A percentile compares a stretch with the other conserved stretches of the same genome.
Conservation (phyloP, 2,797 vertebrate genomes). For the Sebastes nivosus region DNA sequence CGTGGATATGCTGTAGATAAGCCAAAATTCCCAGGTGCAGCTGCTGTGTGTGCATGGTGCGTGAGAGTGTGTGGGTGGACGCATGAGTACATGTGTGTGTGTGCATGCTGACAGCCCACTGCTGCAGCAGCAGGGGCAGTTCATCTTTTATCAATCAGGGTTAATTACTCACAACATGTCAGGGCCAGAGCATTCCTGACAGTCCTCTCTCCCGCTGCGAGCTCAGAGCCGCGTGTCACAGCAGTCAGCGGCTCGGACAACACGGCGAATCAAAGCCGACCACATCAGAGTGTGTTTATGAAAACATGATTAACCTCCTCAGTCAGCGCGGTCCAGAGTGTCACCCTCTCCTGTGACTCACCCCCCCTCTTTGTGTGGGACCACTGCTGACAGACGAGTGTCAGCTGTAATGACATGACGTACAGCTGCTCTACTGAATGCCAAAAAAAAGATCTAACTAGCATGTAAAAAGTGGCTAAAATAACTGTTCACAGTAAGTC, state of each 20-base stretch:
- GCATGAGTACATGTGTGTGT: constrained; percentile 20
- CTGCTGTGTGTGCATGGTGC: constrained; percentile 49
- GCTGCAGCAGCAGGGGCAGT: constrained; percentile 44
- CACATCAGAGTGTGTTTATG: constrained; percentile 68
- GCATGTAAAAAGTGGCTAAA: constrained; percentile 4
- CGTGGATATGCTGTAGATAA: constrained; percentile 68
- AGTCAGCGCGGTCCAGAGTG: constrained; percentile 28
- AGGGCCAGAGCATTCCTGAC: constrained; percentile 77
- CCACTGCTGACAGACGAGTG: constrained; percentile 62
- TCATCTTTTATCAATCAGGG: constrained; percentile 86
- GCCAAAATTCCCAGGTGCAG: constrained; percentile 88
- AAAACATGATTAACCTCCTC: constrained; percentile 70
- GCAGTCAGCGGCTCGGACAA: constrained; percentile 38
- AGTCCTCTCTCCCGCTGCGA: constrained; percentile 57
- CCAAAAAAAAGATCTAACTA: not conserved
- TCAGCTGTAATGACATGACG: constrained; percentile 54
- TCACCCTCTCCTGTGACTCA: constrained; percentile 31
- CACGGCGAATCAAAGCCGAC: constrained; percentile 34
- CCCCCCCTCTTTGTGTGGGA: constrained; percentile 29
- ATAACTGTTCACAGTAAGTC: not conserved
- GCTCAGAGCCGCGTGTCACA: constrained; percentile 37
- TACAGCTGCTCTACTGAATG: constrained; percentile 40
- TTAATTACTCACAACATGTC: constrained; percentile 84
- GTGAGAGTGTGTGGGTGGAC: constrained; percentile 31
- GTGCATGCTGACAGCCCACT: constrained; percentile 6